These are phyloP conservation scores for Phocides pigmalion DNA, from an alignment of 1,140 invertebrate genomes.

Conservation along the genomic window DNA sequence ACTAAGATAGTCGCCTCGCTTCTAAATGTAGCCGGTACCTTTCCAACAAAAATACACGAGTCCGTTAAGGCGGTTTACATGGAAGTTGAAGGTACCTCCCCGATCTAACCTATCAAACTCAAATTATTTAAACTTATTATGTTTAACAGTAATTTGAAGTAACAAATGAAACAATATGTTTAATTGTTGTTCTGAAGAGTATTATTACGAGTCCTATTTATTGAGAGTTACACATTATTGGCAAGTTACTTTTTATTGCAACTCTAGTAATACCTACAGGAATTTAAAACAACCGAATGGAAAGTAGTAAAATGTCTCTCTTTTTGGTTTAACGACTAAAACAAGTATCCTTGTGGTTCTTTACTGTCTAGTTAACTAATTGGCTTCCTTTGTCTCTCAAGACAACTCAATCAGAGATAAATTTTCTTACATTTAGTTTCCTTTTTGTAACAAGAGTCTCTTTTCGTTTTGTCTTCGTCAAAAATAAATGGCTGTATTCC, in stretches of 20 bases:
- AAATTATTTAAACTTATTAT: no score
- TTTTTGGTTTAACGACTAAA: neutral
- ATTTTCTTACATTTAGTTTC: slow-evolving; percentile 13
- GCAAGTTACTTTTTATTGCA: neutral
- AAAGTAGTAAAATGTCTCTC: neutral
- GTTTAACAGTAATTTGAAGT: no score
- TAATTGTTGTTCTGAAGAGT: no score
- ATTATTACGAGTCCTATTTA: no score
- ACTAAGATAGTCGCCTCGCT: no score
- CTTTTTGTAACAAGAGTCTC: neutral
- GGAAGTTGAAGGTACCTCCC: no score
- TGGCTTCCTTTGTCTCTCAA: slow-evolving; percentile 10
- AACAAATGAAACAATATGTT: no score
- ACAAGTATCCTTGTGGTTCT: neutral
- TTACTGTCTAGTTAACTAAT: slow-evolving; percentile 9
- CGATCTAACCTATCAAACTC: no score
- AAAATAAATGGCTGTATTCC: neutral
- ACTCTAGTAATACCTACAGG: neutral
- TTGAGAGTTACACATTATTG: no score
- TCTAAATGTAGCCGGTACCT: no score
- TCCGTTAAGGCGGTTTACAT: no score
- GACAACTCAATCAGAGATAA: slow-evolving; percentile 7
- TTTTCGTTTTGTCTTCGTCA: neutral
- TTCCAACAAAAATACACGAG: no score
- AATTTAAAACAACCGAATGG: neutral